Conservation (phyloP, 2,888 invertebrate species). For the Taphrorychus bicolor region DNA sequence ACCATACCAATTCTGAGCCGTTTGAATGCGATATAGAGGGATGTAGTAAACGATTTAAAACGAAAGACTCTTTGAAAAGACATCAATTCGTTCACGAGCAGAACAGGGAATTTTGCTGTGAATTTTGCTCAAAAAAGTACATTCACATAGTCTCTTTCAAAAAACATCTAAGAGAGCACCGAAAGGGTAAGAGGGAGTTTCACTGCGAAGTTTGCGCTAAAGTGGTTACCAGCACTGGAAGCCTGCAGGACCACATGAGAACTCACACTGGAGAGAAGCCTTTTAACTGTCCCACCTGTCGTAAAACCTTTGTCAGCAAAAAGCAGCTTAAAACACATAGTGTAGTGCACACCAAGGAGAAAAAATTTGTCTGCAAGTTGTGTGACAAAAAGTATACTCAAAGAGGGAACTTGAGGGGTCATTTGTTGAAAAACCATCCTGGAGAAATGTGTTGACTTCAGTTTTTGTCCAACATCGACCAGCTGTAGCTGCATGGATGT, state of each 20-base stretch:
- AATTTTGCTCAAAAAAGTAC: conserved; percentile 61
- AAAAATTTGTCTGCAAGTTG: conserved; percentile 33
- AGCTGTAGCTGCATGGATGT: too few species aligned
- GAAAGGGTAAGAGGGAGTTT: conserved; percentile 23
- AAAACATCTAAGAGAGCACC: conserved; percentile 58
- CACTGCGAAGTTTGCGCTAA: conserved; percentile 29
- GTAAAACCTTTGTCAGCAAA: conserved; percentile 34
- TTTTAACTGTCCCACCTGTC: conserved; percentile 43
- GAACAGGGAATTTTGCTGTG: conserved; percentile 34
- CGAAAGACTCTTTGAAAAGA: conserved; percentile 38
- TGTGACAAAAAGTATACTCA: conserved; percentile 39
- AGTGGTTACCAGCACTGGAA: conserved; percentile 55
- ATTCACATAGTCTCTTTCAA: conserved; percentile 67
- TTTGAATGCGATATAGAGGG: conserved; percentile 23
- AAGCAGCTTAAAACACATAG: conserved; percentile 34
- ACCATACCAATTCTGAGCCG: conserved; percentile 24
- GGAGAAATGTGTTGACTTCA: not conserved
- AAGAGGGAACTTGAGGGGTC: conserved; percentile 29
- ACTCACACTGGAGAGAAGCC: conserved; percentile 42
- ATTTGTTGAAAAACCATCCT: conserved; percentile 37
- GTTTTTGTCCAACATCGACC: too few species aligned
- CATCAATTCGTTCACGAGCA: conserved; percentile 40
- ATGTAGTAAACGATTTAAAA: conserved; percentile 44
- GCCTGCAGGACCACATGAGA: conserved; percentile 49
- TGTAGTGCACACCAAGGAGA: conserved; percentile 37